Percentiles rank a stretch among this genome's conserved stretches.
Conservation (phyloP, 2,113 vertebrate genomes). For the Kryptolebias marmoratus region DNA sequence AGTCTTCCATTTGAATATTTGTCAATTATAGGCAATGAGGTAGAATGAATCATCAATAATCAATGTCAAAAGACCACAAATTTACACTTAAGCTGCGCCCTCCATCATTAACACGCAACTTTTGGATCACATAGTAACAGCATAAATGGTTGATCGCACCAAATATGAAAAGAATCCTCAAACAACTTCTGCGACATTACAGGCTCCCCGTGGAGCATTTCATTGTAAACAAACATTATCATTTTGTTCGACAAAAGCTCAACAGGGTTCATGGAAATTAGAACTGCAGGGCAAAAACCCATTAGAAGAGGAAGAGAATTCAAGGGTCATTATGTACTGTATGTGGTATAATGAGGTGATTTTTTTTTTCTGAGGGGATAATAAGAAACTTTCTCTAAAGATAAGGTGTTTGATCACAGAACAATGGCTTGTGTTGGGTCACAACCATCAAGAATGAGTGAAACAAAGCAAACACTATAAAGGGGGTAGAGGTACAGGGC, state of each 20-base stretch:
- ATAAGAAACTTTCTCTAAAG: conserved; percentile 12
- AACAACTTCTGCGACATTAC: conserved; percentile 1
- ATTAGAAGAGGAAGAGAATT: conserved; percentile 8
- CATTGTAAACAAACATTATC: conserved; percentile 11
- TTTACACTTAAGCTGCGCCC: conserved; percentile 4
- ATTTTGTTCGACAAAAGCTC: conserved; percentile 20
- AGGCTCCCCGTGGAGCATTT: background rate
- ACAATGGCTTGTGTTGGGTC: background rate
- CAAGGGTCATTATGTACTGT: conserved; percentile 6
- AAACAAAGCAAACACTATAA: background rate
- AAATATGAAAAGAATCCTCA: conserved; percentile 2
- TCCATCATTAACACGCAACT: conserved; percentile 10
- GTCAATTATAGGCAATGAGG: background rate
- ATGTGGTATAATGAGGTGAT: conserved; percentile 18
- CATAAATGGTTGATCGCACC: background rate
- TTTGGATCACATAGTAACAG: conserved; percentile 8
- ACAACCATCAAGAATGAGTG: conserved; percentile 3
- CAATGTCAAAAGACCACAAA: background rate
- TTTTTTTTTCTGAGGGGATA: conserved; percentile 2
- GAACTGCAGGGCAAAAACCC: background rate
- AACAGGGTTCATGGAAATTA: conserved; percentile 5
- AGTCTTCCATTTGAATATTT: background rate
- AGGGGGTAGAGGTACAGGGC: background rate
- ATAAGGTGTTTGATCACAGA: conserved; percentile 23
- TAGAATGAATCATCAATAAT: conserved; percentile 18